These are phyloP conservation scores for Thecocarcelia acutangulata DNA, from an alignment of 2,888 invertebrate species.

Conservation along the genomic window DNA sequence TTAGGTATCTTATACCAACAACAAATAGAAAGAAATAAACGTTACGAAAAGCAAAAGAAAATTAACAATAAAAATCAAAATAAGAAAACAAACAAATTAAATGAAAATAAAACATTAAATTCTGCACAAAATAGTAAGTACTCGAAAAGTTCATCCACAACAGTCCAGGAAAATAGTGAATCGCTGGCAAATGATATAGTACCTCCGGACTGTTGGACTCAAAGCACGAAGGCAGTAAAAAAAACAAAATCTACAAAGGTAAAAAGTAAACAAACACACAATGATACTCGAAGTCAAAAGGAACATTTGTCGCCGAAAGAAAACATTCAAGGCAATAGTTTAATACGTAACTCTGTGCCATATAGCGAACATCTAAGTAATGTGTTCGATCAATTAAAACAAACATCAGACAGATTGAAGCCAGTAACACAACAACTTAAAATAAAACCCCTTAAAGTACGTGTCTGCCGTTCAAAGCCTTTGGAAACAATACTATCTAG, in stretches of 20 bases:
- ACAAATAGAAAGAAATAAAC: conserved; percentile 3
- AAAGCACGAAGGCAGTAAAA: not conserved
- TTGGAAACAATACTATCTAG: not conserved
- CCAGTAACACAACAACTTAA: conserved; percentile 9
- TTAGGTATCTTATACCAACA: conserved; percentile 35
- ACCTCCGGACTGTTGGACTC: not conserved
- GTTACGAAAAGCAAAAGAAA: not conserved
- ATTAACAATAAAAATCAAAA: not conserved
- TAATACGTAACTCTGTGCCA: conserved; percentile 33
- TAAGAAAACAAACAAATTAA: not conserved
- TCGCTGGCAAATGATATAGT: too few species aligned
- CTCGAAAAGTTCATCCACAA: not conserved
- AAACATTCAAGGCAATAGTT: conserved; percentile 31
- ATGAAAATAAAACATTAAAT: not conserved
- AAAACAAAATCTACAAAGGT: conserved; percentile 12
- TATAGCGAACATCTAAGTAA: conserved; percentile 60
- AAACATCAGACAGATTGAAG: not conserved
- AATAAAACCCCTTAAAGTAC: conserved; percentile 57
- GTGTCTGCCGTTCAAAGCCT: conserved; percentile 58
- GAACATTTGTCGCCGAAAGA: not conserved
- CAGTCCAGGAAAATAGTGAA: conserved; percentile 3
- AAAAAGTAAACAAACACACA: conserved; percentile 9
- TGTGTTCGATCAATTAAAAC: conserved; percentile 58
- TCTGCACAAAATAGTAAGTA: not conserved
- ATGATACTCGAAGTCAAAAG: not conserved